Percentiles rank a stretch among this genome's conserved stretches.
Evolutionary conservation across 2,113 vertebrate genomes (phyloP).

Genomic region (Syngnathoides biaculeatus): DNA sequence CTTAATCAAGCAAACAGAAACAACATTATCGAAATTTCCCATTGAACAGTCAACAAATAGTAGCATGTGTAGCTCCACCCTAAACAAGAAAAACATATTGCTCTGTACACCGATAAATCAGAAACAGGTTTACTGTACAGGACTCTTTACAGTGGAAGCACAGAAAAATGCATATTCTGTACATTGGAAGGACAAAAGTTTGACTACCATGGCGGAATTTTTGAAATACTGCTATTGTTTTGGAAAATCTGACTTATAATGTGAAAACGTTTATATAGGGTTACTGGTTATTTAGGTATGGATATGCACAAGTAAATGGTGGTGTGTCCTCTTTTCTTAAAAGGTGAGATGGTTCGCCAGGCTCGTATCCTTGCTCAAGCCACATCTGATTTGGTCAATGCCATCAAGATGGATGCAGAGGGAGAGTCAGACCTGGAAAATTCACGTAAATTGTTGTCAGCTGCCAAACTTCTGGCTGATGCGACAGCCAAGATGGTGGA

Average conservation of each 20-base stretch:
- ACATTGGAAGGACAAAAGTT: no score
- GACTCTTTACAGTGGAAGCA: no score
- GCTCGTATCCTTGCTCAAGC: constrained; percentile 95
- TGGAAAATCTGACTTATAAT: background rate
- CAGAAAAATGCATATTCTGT: no score
- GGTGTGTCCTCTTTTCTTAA: background rate
- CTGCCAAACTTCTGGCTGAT: constrained; percentile 92
- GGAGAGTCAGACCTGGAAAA: constrained; percentile 93
- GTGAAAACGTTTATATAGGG: background rate
- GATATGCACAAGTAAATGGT: background rate
- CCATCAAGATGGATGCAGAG: constrained; percentile 94
- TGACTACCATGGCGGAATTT: background rate
- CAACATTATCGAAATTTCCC: background rate
- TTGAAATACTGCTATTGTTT: background rate
- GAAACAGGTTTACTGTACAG: no score
- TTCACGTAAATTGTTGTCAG: constrained; percentile 91
- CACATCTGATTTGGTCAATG: constrained; percentile 93
- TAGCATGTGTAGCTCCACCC: background rate
- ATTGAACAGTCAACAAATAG: background rate
- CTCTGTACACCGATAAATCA: background rate
- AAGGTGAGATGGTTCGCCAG: constrained; percentile 97
- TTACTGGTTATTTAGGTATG: background rate
- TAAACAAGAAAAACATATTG: background rate
- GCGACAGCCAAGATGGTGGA: constrained; percentile 98
- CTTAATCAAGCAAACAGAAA: background rate